phyloP scores from a whole-genome alignment of 2,888 invertebrate genomes.

The Eremobia ochroleuca region DNA sequence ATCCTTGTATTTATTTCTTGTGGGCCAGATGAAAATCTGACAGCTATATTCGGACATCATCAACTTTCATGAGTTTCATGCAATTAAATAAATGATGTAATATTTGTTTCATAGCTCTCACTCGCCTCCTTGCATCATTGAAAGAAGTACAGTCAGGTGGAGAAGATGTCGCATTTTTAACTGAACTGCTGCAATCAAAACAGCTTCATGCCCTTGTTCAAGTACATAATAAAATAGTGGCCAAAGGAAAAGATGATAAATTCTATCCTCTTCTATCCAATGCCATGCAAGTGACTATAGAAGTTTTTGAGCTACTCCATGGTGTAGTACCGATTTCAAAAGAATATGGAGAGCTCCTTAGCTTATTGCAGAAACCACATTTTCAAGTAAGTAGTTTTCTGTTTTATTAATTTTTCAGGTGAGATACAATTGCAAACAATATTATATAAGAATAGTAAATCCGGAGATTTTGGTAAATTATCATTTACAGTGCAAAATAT shows the following conservation, averaged over 20 bases:
- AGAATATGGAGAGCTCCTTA: constrained; percentile 95
- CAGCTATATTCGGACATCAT: not conserved
- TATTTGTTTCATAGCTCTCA: constrained; percentile 92
- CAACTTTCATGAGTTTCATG: not conserved
- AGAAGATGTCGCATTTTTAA: constrained; percentile 96
- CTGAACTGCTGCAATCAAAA: constrained; percentile 95
- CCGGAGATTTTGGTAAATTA: not conserved
- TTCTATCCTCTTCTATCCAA: constrained; percentile 96
- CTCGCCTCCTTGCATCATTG: constrained; percentile 95
- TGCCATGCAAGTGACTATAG: constrained; percentile 95
- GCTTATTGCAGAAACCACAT: constrained; percentile 96
- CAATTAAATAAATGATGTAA: not conserved
- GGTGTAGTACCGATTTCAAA: constrained; percentile 92
- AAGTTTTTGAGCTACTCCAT: constrained; percentile 95
- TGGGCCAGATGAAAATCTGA: not conserved
- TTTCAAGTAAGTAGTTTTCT: constrained; percentile 93
- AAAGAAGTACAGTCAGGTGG: constrained; percentile 95
- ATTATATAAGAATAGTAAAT: not conserved
- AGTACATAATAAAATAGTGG: constrained; percentile 97
- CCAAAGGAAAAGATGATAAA: constrained; percentile 96
- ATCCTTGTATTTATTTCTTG: not conserved
- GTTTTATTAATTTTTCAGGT: not conserved
- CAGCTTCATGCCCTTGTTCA: constrained; percentile 97
- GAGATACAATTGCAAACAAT: not conserved
- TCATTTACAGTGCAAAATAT: not conserved